A percentile compares a stretch with the other conserved stretches of the same genome.
phyloP scores from a whole-genome alignment of 1,140 invertebrate genomes.

The Andricus grossulariae region DNA sequence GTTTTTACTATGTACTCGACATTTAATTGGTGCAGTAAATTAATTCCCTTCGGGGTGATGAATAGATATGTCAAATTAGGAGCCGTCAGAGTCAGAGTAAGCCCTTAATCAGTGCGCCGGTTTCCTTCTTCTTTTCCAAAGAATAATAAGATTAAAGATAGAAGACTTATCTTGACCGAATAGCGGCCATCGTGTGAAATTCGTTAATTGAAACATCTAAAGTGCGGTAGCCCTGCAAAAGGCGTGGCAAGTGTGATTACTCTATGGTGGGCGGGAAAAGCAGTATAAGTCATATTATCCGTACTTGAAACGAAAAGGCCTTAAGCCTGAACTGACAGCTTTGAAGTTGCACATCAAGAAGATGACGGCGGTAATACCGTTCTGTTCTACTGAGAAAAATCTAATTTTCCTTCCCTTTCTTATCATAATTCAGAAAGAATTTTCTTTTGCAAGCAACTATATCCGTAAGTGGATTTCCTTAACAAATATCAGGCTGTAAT shows the following conservation, averaged over 20 bases:
- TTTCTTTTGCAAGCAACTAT: not conserved
- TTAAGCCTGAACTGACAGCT: conserved; percentile 27
- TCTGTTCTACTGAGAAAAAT: not conserved
- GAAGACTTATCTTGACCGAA: conserved; percentile 2
- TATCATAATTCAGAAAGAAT: not conserved
- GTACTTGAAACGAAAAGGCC: conserved; percentile 31
- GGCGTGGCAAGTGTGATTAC: conserved; percentile 54
- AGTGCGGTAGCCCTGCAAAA: conserved; percentile 34
- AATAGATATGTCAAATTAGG: too few relatives aligned
- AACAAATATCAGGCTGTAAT: too few relatives aligned
- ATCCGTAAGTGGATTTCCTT: too few relatives aligned
- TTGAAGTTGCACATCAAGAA: conserved; percentile 28
- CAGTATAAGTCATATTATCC: conserved; percentile 52
- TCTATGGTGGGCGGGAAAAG: conserved; percentile 55
- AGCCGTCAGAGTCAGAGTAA: too few relatives aligned
- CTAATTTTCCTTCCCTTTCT: not conserved
- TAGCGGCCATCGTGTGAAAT: conserved; percentile 41
- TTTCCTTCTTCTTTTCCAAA: not conserved
- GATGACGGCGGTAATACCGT: not conserved
- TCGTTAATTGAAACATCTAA: conserved; percentile 60
- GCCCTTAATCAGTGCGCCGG: too few relatives aligned
- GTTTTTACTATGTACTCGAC: too few relatives aligned
- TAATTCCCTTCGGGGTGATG: too few relatives aligned
- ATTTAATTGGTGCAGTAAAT: too few relatives aligned
- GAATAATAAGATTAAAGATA: conserved; percentile 27